Evolutionary conservation across 1,140 invertebrate genomes (phyloP), one percentile per base, ranked within the genome.

Genomic region (Homalodisca vitripennis): DNA sequence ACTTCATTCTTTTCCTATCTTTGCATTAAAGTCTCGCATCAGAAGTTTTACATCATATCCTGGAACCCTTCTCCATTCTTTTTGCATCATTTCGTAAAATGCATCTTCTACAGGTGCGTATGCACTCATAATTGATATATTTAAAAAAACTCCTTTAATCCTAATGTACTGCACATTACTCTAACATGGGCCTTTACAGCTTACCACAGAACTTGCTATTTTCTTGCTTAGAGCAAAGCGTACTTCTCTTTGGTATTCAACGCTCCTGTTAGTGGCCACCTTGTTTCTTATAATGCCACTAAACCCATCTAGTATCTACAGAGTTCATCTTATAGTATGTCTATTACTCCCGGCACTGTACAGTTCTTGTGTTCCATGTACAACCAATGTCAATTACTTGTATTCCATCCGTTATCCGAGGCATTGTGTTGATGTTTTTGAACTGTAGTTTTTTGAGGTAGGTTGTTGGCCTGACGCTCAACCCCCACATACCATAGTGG

Each of bases 281-380:
- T 30, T 27, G 67, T 72, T 47, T 72, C 71, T 67, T 73, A 71
- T 48, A 72, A 48, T 12, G 71, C 73, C 0, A 70, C 71, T 55
- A 73, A 55, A 48, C 70, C 62, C 30, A 73, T 55, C 48, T 72
- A 64, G 47, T 72, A 72, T 68, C 66, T 72, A 29, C 24, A 12
- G 26, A 73, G 60, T 72, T 73, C 69, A 26, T 69, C 51, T 29
- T 57, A 47, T 51, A 73, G 48, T 26, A 31, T 71, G 22, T 51
- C 30, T 30, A 63, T 29, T 53, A 32, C 66, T 17, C 70, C 67
- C 34, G 72, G 51, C 63, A 41, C 57, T 51, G 63, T 20, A 72
- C 30, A 62, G 41, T 73, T 57, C 68, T 62, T 34, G 68, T 55
- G 70, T 73, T 72, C 72, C 72, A 73, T 47, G 72, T 73, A 63